Evolutionary conservation across 2,888 invertebrate species (phyloP).

Genomic region (Fragum fragum): DNA sequence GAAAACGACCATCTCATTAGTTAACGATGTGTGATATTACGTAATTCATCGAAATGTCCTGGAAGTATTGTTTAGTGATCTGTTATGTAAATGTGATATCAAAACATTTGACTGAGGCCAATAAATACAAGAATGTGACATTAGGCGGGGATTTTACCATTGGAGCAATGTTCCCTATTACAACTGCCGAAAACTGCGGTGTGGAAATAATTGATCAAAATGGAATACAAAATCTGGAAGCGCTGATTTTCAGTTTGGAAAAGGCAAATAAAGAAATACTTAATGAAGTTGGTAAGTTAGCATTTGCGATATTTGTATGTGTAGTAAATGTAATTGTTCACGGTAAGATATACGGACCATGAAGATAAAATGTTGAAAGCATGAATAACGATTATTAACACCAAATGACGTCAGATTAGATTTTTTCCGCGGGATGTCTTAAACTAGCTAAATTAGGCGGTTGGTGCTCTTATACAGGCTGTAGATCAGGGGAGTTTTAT

Average conservation of each 20-base stretch:
- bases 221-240: conserved; percentile 91
- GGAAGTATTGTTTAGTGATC: background rate
- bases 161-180: conserved; percentile 91
- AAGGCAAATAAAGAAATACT: conserved; percentile 89
- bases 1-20: too few relatives aligned
- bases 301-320: too few relatives aligned
- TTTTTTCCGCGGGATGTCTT: too few relatives aligned
- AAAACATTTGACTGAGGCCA: background rate
- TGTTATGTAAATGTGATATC: background rate
- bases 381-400: too few relatives aligned
- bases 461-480: too few relatives aligned
- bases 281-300: conserved; percentile 88
- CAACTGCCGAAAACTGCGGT: conserved; percentile 86
- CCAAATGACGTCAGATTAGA: too few relatives aligned
- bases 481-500: too few relatives aligned
- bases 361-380: too few relatives aligned
- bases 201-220: conserved; percentile 89
- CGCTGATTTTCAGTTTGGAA: conserved; percentile 90
- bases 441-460: too few relatives aligned
- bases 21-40: background rate
- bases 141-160: conserved; percentile 90
- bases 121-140: conserved; percentile 20
- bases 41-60: background rate
- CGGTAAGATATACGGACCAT: too few relatives aligned
- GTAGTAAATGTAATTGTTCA: too few relatives aligned